Percentiles rank a stretch among this genome's conserved stretches.
These are phyloP conservation scores for Osmerus eperlanus DNA, from an alignment of 2,113 vertebrate species.

Conservation along the genomic window DNA sequence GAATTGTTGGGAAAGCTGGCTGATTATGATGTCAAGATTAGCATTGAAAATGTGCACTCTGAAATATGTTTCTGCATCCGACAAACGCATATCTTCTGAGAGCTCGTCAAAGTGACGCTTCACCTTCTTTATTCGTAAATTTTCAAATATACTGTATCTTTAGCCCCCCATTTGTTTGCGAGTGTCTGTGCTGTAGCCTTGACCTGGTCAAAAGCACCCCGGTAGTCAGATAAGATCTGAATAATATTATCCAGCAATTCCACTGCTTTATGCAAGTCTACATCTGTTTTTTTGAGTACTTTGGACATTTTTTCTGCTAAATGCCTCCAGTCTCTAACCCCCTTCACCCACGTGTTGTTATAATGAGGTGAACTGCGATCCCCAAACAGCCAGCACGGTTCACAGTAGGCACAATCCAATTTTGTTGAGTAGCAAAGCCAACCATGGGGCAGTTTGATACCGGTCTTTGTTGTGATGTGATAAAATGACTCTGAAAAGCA, in stretches of 20 bases:
- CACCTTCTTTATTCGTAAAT: neutral
- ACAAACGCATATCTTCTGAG: slow-evolving; percentile 1
- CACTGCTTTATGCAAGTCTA: slow-evolving; percentile 13
- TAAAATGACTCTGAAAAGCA: no score
- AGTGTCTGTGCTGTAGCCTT: neutral
- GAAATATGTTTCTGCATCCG: neutral
- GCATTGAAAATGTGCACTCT: slow-evolving; percentile 16
- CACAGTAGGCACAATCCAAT: no score
- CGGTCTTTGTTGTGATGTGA: no score
- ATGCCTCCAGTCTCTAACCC: no score
- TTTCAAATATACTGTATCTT: slow-evolving; percentile 5
- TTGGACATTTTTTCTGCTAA: no score
- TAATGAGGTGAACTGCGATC: no score
- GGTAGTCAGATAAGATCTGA: neutral
- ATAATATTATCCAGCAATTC: neutral
- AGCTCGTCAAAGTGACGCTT: slow-evolving; percentile 14
- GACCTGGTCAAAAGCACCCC: neutral
- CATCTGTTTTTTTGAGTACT: slow-evolving; percentile 1
- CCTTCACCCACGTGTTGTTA: no score
- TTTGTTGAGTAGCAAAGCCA: no score
- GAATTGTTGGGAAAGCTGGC: neutral
- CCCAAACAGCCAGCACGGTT: no score
- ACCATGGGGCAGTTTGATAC: no score
- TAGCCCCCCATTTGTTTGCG: neutral
- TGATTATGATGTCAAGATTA: slow-evolving; percentile 7